Percentiles rank a stretch among this genome's conserved stretches.
Conservation (phyloP, 2,888 invertebrate species). For the Calameuta idolon region DNA sequence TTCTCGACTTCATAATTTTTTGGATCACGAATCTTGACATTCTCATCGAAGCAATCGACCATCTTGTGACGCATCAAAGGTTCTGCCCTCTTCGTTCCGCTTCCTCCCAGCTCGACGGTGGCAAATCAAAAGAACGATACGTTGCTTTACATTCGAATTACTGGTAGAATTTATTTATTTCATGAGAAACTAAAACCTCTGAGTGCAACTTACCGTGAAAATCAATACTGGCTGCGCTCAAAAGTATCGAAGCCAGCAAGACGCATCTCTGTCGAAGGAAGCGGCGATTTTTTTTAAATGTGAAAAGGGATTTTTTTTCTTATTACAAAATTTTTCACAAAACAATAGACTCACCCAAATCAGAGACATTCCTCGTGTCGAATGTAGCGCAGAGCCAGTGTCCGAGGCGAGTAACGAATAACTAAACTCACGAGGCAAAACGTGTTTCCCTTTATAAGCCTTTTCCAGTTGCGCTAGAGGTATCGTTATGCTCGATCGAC, state of each 20-base stretch:
- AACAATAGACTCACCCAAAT: neutral
- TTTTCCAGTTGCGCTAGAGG: conserved; percentile 10
- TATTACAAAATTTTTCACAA: neutral
- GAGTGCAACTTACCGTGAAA: conserved; percentile 16
- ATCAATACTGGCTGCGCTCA: conserved; percentile 8
- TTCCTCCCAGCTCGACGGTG: conserved; percentile 26
- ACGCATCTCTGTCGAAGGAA: conserved; percentile 12
- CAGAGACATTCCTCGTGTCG: neutral
- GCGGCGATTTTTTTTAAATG: neutral
- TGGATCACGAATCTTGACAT: conserved; percentile 27
- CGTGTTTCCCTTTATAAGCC: conserved; percentile 18
- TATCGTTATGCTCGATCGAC: neutral
- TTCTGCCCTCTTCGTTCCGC: conserved; percentile 16
- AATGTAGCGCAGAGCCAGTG: neutral
- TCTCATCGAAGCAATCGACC: conserved; percentile 33
- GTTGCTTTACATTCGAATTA: conserved; percentile 1
- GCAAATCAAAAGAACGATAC: neutral
- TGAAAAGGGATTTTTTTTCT: neutral
- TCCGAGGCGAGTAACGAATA: conserved; percentile 10
- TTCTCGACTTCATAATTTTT: conserved; percentile 34
- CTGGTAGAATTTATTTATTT: neutral
- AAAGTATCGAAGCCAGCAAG: conserved; percentile 6
- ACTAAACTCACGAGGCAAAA: conserved; percentile 15
- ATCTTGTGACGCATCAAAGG: conserved; percentile 31
- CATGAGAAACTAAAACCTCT: neutral